Evolutionary conservation across 2,113 vertebrate genomes (phyloP).

Genomic region (Tonatia bakeri): DNA sequence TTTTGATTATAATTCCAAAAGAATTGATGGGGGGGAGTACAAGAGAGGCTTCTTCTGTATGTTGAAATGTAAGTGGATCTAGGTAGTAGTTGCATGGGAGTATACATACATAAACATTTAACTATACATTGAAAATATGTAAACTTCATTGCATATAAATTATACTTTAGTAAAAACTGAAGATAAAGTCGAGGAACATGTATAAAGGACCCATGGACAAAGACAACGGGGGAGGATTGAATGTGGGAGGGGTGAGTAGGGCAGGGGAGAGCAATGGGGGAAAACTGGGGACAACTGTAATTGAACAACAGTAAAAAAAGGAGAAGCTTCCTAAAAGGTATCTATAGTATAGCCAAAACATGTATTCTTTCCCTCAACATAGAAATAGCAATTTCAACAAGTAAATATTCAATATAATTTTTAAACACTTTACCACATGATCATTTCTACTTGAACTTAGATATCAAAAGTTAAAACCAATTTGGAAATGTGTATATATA

Average conservation of each 20-base stretch:
- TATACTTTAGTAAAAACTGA: neutral
- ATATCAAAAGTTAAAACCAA: neutral
- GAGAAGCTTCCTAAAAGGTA: neutral
- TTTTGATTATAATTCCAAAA: neutral
- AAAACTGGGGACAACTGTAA: no score
- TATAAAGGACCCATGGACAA: no score
- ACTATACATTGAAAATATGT: neutral
- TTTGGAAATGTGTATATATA: neutral
- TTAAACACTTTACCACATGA: neutral
- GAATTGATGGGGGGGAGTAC: neutral
- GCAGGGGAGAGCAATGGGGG: no score
- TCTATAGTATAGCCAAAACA: neutral
- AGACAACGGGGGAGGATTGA: no score
- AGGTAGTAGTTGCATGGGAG: neutral
- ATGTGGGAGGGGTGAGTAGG: no score
- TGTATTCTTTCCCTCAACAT: neutral
- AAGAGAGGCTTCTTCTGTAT: neutral
- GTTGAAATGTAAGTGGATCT: neutral
- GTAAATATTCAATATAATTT: neutral
- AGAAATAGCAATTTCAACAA: neutral
- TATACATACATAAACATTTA: neutral
- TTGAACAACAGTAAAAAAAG: no score
- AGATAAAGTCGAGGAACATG: neutral
- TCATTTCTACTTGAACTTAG: neutral
- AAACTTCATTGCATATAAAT: neutral